Conservation (phyloP, 2,797 vertebrate genomes). For the Lutjanus campechanus region DNA sequence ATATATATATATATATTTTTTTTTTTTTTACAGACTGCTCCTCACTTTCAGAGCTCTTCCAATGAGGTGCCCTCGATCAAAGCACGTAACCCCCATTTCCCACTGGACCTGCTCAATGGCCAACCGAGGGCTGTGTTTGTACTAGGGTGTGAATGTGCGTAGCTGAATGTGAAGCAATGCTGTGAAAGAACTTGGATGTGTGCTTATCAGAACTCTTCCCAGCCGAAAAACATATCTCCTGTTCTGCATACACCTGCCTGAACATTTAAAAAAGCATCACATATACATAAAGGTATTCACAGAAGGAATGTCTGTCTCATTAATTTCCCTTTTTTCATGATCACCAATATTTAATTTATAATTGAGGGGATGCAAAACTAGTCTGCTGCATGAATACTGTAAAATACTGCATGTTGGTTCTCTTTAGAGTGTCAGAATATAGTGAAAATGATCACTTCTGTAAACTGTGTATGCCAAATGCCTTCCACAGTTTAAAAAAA, state of each 20-base stretch:
- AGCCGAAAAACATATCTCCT: constrained; percentile 2
- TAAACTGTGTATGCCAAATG: neutral
- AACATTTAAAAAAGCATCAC: constrained; percentile 3
- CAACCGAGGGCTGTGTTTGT: constrained; percentile 64
- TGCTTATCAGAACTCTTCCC: constrained; percentile 42
- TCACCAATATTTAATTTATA: constrained; percentile 19
- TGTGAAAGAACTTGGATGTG: constrained; percentile 48
- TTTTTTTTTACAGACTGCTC: constrained; percentile 59
- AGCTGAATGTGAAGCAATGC: constrained; percentile 55
- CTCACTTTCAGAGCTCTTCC: constrained; percentile 65
- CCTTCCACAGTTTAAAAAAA: neutral
- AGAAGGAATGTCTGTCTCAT: neutral
- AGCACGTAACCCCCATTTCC: constrained; percentile 79
- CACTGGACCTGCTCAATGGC: constrained; percentile 62
- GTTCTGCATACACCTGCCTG: neutral
- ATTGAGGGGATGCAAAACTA: neutral
- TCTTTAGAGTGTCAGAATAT: neutral
- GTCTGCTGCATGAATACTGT: neutral
- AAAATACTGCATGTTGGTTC: constrained; percentile 15
- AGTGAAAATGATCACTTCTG: neutral
- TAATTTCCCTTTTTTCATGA: neutral
- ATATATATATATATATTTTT: constrained; percentile 32
- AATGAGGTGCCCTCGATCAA: constrained; percentile 75
- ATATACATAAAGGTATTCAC: neutral
- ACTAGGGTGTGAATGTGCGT: constrained; percentile 51